Evolutionary conservation across 2,797 vertebrate genomes (phyloP).

Genomic region (Acestrorhynchus altus): DNA sequence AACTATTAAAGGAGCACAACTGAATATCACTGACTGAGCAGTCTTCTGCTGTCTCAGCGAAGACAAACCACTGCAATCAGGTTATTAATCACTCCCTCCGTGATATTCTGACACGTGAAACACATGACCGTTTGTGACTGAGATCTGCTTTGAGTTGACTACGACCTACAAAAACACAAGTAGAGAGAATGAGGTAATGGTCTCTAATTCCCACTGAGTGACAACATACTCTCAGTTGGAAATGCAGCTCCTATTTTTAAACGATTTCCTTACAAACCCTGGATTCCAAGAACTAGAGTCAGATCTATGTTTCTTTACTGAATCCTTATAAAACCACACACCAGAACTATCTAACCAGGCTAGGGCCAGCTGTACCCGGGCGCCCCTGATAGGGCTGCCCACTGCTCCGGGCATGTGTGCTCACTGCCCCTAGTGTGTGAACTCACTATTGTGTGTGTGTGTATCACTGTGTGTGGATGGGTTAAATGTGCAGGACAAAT

Average conservation of each 20-base stretch:
- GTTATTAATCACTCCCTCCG: constrained; percentile 10
- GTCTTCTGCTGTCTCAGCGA: constrained; percentile 17
- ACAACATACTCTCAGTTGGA: not conserved
- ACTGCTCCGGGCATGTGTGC: too few relatives aligned
- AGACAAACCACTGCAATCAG: constrained; percentile 26
- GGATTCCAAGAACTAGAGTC: not conserved
- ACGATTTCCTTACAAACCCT: not conserved
- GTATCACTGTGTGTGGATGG: too few relatives aligned
- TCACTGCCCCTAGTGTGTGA: too few relatives aligned
- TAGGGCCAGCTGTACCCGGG: too few relatives aligned
- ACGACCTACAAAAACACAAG: not conserved
- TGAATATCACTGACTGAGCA: constrained; percentile 29
- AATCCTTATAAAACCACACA: not conserved
- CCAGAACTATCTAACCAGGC: too few relatives aligned
- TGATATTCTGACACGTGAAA: constrained; percentile 13
- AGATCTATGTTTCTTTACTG: not conserved
- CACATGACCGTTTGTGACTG: constrained; percentile 22
- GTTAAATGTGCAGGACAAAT: too few relatives aligned
- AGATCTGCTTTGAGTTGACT: constrained; percentile 22
- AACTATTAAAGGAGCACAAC: constrained; percentile 20
- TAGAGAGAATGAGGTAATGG: constrained; percentile 28
- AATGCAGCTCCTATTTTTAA: constrained; percentile 4
- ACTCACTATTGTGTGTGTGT: too few relatives aligned
- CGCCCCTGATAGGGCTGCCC: too few relatives aligned
- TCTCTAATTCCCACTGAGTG: constrained; percentile 15